Base-by-base conservation (phyloP, 2,113 vertebrate species). In the Azemiops feae region DNA sequence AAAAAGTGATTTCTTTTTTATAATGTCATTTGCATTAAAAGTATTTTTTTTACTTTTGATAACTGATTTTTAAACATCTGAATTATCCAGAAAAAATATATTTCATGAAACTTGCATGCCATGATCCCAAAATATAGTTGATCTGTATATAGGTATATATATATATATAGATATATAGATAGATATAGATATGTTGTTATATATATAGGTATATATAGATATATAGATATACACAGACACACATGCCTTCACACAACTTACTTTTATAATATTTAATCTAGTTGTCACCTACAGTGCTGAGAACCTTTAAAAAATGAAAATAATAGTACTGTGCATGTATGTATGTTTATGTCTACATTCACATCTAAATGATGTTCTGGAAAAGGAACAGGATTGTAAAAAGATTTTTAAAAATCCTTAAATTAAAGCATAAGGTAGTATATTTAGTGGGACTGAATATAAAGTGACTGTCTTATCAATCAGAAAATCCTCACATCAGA, bases 1-100 rank as follows among this genome's bases (percentile, higher is more conserved):
- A 96, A 91, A 88, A 97, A 96, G 94, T 94, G 94, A 95, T 96
- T 96, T 96, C 94, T 94, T 95, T 95, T 97, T 96, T 95, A 96
- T 23, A 95, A 94, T n/a, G 94, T 96, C 96, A 97, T 95, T 90
- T 94, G 93, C 92, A 93, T 87, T 81, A 92, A 96, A 96, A 57
- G 95, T 92, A 93, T 16, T 88, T 88, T 95, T 96, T 95, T 89
- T 87, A 94, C 22, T 93, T 57, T 93, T 87, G 60, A 91, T 95
- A 93, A 94, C 60, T 94, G 94, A 92, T 96, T 96, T 95, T 92
- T 94, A 95, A 95, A 96, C 22, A 95, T 52, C 45, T 88, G 93
- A 85, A 93, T 93, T 89, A 89, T 94, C 93, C 94, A 93, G 91
- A 74, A 54, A 94, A 92, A 92, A 53, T 92, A 93, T 0, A 0